Evolutionary conservation across 2,797 vertebrate genomes (phyloP).

Genomic region (Neomorphus geoffroyi): DNA sequence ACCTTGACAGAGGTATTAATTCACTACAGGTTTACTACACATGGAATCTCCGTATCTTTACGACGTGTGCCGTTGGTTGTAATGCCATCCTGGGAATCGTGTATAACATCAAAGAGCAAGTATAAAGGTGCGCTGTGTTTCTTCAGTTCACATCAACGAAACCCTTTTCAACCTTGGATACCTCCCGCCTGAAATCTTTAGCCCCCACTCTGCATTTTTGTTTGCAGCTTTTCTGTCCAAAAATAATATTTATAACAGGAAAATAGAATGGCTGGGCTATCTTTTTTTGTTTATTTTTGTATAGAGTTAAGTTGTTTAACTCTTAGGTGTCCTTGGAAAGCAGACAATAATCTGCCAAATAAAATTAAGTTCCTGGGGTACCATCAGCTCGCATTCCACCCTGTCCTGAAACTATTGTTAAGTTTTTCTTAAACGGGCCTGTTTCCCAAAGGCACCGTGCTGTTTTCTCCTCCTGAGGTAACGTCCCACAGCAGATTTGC

Average conservation of each 20-base stretch:
- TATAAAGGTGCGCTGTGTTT: constrained; percentile 14
- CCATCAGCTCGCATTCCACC: background rate
- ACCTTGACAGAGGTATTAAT: constrained; percentile 43
- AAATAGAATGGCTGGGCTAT: background rate
- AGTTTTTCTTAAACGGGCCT: constrained; percentile 1
- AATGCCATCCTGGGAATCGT: background rate
- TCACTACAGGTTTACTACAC: background rate
- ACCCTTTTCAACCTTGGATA: background rate
- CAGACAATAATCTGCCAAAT: background rate
- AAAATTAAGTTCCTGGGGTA: constrained; percentile 27
- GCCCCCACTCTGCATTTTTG: background rate
- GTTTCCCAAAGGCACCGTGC: background rate
- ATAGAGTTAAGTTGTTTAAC: background rate
- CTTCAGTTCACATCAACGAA: background rate
- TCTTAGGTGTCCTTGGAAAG: background rate
- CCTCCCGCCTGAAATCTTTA: background rate
- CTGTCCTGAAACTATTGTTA: constrained; percentile 34
- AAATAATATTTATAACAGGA: constrained; percentile 13
- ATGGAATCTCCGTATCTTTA: constrained; percentile 13
- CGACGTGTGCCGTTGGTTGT: background rate
- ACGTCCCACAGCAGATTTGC: background rate
- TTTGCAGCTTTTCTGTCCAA: constrained; percentile 33
- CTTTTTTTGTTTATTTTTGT: background rate
- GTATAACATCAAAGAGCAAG: constrained; percentile 30
- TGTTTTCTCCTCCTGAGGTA: background rate